Evolutionary conservation across 2,888 invertebrate genomes (phyloP).

Genomic region (Drosophila prolongata): DNA sequence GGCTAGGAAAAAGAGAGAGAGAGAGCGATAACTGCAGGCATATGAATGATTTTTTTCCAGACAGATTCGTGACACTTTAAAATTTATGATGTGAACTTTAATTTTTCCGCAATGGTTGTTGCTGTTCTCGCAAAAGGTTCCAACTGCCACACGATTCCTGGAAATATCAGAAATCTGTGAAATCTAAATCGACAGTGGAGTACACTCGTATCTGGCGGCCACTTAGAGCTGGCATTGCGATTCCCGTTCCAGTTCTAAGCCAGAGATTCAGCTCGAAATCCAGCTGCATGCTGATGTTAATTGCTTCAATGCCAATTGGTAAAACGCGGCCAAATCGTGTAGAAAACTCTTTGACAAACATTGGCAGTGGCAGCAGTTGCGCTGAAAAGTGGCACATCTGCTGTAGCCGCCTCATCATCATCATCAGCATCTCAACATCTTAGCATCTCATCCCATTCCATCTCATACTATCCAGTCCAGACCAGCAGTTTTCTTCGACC

Average conservation of each 20-base stretch:
- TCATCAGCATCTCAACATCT: constrained; percentile 31
- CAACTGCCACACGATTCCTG: constrained; percentile 69
- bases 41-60: constrained; percentile 76
- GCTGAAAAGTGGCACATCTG: constrained; percentile 66
- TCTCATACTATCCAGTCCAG: constrained; percentile 9
- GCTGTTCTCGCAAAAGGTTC: constrained; percentile 19
- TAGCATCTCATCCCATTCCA: constrained; percentile 2
- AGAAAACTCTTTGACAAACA: constrained; percentile 78
- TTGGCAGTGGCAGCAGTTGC: constrained; percentile 55
- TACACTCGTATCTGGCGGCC: constrained; percentile 50
- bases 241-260: constrained; percentile 58
- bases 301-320: constrained; percentile 79
- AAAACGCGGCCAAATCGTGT: constrained; percentile 79
- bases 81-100: constrained; percentile 81
- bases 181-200: constrained; percentile 77
- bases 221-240: constrained; percentile 43
- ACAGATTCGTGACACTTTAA: constrained; percentile 80
- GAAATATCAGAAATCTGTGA: constrained; percentile 71
- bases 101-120: constrained; percentile 28
- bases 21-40: constrained; percentile 57
- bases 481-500: constrained; percentile 30
- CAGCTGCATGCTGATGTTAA: constrained; percentile 79
- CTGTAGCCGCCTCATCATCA: constrained; percentile 24
- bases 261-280: constrained; percentile 7
- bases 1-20: neutral